phyloP scores from a whole-genome alignment of 2,888 invertebrate species.

The Villa cingulata region DNA sequence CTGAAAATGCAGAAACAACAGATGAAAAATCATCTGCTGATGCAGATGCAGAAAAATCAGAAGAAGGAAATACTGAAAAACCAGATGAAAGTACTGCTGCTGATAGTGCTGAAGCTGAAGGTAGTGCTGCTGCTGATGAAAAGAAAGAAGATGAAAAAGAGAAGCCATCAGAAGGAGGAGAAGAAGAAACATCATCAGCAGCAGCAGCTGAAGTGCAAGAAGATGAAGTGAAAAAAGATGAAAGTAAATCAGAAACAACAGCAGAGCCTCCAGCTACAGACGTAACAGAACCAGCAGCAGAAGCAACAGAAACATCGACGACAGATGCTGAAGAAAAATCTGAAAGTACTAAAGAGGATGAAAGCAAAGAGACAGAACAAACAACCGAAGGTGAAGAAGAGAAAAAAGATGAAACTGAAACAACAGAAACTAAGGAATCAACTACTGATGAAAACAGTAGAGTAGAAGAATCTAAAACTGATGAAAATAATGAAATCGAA shows the following conservation, averaged over 20 bases:
- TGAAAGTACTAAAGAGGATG: constrained; percentile 14
- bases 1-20: no score
- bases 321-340: constrained; percentile 17
- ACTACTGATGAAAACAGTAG: neutral
- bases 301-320: no score
- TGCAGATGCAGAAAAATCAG: constrained; percentile 20
- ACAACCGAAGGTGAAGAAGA: constrained; percentile 1
- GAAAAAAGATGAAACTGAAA: neutral
- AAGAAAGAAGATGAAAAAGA: constrained; percentile 1
- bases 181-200: no score
- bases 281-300: no score
- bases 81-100: neutral
- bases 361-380: constrained; percentile 10
- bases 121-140: neutral
- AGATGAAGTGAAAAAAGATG: constrained; percentile 22
- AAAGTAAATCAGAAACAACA: no score
- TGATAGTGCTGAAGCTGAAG: neutral
- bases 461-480: constrained; percentile 5
- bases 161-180: constrained; percentile 19
- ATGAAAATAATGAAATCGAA: constrained; percentile 2
- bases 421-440: neutral
- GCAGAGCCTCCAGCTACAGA: no score
- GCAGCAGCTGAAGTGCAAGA: no score
- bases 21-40: no score
- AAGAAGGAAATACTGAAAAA: neutral